Conservation (phyloP, 2,888 invertebrate genomes). For the Hyposoter didymator region DNA sequence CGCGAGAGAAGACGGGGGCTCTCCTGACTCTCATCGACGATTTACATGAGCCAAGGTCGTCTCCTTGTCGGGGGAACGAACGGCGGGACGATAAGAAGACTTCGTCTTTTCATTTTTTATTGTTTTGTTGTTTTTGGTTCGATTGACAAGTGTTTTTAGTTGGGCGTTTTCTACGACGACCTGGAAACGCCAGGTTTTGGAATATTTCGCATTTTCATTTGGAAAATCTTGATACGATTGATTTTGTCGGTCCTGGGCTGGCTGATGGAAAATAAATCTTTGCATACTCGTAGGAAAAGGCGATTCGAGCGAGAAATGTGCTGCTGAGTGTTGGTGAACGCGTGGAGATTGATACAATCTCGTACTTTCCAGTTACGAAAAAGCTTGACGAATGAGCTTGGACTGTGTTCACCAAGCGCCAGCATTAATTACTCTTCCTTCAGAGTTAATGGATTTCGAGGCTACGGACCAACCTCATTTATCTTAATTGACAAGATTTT, state of each 20-base stretch:
- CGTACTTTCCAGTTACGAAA: not conserved
- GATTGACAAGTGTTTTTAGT: not conserved
- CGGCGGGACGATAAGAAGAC: conserved; percentile 54
- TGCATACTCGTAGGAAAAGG: not conserved
- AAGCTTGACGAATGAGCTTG: conserved; percentile 9
- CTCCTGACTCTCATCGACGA: conserved; percentile 61
- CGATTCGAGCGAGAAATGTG: not conserved
- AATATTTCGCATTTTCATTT: not conserved
- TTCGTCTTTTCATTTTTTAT: conserved; percentile 12
- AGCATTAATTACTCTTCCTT: not conserved
- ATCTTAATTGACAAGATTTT: conserved; percentile 6
- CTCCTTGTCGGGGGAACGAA: conserved; percentile 65
- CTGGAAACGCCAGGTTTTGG: not conserved
- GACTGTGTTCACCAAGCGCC: not conserved
- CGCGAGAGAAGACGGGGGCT: conserved; percentile 57
- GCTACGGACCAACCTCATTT: not conserved
- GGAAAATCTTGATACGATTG: not conserved
- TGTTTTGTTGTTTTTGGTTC: not conserved
- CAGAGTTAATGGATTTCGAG: not conserved
- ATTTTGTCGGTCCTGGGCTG: not conserved
- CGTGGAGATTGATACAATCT: not conserved
- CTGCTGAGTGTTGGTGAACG: not conserved
- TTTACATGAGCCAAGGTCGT: conserved; percentile 68
- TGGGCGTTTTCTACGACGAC: not conserved
- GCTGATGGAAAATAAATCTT: not conserved